Percentiles rank a stretch among this genome's conserved stretches.
Evolutionary conservation across 2,113 vertebrate genomes (phyloP).

Genomic region (Thalassarche chlororhynchos): DNA sequence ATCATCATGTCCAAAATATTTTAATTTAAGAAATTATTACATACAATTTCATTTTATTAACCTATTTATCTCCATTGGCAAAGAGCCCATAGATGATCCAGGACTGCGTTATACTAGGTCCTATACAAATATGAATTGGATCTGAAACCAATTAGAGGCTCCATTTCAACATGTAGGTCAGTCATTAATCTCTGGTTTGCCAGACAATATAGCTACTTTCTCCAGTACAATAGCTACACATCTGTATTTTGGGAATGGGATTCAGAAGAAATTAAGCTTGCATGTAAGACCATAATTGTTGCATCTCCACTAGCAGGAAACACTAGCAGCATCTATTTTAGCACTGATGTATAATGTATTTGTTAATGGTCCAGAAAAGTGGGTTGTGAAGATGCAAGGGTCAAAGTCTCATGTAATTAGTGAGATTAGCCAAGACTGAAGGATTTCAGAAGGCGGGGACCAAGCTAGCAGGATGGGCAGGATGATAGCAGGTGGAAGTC

Average conservation of each 20-base stretch:
- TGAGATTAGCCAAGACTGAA: background rate
- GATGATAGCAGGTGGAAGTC: background rate
- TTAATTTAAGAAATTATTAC: background rate
- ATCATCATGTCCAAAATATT: background rate
- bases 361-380: background rate
- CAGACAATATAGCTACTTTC: background rate
- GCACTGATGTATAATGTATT: background rate
- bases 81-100: background rate
- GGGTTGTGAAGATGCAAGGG: background rate
- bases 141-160: slow-evolving; percentile 20
- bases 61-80: background rate
- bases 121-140: background rate
- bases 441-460: background rate
- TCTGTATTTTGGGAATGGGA: background rate
- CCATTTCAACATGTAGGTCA: background rate
- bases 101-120: background rate
- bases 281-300: background rate
- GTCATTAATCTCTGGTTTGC: background rate
- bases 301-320: background rate
- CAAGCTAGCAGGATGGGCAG: background rate
- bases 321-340: background rate
- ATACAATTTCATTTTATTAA: background rate
- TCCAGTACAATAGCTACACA: background rate
- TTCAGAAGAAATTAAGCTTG: background rate
- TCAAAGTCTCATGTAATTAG: background rate